Evolutionary conservation across 2,888 invertebrate species (phyloP), one percentile per base, ranked within the genome.

Genomic region (Drosophila imparisetae): DNA sequence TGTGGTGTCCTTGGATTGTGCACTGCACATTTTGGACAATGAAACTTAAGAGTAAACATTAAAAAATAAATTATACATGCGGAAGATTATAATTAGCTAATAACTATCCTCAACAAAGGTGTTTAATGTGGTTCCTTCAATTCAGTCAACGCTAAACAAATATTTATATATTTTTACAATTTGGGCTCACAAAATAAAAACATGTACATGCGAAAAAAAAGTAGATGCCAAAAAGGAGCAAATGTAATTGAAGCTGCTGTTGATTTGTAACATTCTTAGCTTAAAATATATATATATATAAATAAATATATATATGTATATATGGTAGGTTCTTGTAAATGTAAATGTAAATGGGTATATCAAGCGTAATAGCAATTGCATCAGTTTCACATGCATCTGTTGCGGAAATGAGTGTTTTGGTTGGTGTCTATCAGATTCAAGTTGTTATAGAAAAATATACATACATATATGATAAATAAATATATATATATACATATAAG

Each of bases 331-430:
- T 54, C 40, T 73, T 45, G 21, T 45, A 45, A 45, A 45, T 45
- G 13, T 32, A 32, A 13, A 21, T 45, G 45, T 69, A 53, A 66
- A 64, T 75, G 64, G 79, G 75, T 83, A 80, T 80, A 88, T 85
- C 69, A 89, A 86, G 90, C 89, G 85, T 89, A 86, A 71, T 85
- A 86, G 89, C 81, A 89, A 90, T 86, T 86, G 90, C 87, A 78
- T 85, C 75, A 78, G 82, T 81, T 81, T 83, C 71, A 72, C 80
- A 83, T 79, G 72, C 77, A 72, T 67, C 72, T 80, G 53, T 75
- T 69, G 67, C 66, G 83, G 59, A 54, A 66, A 70, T 88, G 85
- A 89, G 89, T 78, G 82, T 75, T 78, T 83, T 86, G 86, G 81
- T 55, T 55, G 45, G 45, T 80, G 70, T 89, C 52, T 53, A 68